Conservation (phyloP, 35 echinoderm and acorn worm species). For the Heliocidaris erythrogramma region DNA sequence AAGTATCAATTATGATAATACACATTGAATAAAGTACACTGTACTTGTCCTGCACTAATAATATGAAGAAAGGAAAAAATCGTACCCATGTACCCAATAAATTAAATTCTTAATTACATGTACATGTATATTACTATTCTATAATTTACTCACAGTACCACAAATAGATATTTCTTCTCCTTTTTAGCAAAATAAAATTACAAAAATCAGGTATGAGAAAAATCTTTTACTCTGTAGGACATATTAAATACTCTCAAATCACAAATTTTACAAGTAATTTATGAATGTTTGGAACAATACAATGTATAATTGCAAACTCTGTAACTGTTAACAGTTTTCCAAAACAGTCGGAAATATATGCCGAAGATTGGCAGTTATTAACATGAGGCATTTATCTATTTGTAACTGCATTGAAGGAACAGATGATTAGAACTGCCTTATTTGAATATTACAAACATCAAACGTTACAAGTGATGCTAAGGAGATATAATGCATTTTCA, state of each 20-base stretch:
- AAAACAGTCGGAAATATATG: too few relatives aligned
- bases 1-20: background rate
- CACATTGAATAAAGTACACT: background rate
- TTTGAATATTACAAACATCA: too few relatives aligned
- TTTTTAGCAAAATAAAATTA: background rate
- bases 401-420: too few relatives aligned
- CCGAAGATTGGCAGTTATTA: too few relatives aligned
- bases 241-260: background rate
- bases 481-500: too few relatives aligned
- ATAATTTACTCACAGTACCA: background rate
- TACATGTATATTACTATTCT: background rate
- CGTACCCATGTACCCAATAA: background rate
- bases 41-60: background rate
- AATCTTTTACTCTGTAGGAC: background rate
- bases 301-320: too few relatives aligned
- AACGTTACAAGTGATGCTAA: too few relatives aligned
- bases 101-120: background rate
- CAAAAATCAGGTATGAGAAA: background rate
- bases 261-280: conserved; percentile 4
- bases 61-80: background rate
- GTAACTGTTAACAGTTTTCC: too few relatives aligned
- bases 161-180: background rate
- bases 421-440: too few relatives aligned
- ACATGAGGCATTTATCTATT: too few relatives aligned
- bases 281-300: background rate